Base-by-base conservation (phyloP, 2,113 vertebrate genomes). In the Perca schrenkii region DNA sequence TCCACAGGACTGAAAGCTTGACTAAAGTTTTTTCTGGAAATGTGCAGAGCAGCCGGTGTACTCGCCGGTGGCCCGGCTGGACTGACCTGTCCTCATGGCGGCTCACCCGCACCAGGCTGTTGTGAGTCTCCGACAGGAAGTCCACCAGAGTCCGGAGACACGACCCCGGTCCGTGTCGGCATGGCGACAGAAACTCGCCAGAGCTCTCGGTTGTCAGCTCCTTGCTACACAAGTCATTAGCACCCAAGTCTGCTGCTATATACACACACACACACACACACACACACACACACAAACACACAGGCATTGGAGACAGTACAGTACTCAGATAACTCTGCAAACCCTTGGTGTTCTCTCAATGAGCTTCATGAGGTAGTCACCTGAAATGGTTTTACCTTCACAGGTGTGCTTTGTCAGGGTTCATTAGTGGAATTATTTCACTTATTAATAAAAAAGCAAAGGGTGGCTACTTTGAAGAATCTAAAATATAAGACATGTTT, bases 61-160 rank as follows among this genome's bases (percentile, higher is more conserved):
- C 10, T 14, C 17, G 40, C 40, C 8, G 11, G 40, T 4, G 15
- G 3, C 40, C 36, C 57, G 17, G 22, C 0, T 3, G 31, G 0
- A 77, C 94, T 75, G 34, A 95, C 94, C 94, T 93, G 82, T 92
- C 86, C 19, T 88, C 86, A 0, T 91, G 83, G 60, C 21, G 43
- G 15, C 82, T 85, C 50, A 84, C 86, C 40, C 77, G 86, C 79
- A 96, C 92, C 83, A 95, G 86, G 80, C 91, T 81, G 92, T 96
- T 96, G 80, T 96, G 95, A 47, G 93, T 92, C 40, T 91, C 88
- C 0, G 83, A 88, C 85, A 96, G 91, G 74, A 94, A 89, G 77
- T 93, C 70, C 3, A 95, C 78, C 40, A 95, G 86, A 14, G 36
- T 86, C 3, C 79, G 81, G 58, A 95, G 94, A 83, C 93, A 94